Evolutionary conservation across 2,113 vertebrate genomes (phyloP).

Genomic region (Blennius ocellaris): DNA sequence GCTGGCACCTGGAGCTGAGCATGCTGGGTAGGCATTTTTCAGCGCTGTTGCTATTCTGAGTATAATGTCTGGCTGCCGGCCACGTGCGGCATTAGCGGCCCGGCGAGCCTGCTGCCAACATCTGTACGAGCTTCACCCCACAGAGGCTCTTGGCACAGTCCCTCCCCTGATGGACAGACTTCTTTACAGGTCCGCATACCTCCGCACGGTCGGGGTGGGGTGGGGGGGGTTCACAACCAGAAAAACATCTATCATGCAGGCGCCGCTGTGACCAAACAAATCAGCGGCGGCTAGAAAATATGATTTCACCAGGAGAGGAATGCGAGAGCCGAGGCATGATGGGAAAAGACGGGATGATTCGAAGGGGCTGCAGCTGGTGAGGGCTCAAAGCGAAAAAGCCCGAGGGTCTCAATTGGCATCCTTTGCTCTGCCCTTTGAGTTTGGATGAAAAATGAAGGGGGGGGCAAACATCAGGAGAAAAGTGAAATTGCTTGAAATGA

Average conservation of each 20-base stretch:
- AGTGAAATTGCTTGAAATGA: neutral
- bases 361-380: neutral
- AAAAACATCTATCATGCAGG: constrained; percentile 73
- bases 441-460: neutral
- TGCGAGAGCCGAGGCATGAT: constrained; percentile 48
- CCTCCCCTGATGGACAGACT: constrained; percentile 21
- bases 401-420: neutral
- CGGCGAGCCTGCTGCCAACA: constrained; percentile 52
- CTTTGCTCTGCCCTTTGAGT: neutral
- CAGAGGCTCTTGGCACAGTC: constrained; percentile 47
- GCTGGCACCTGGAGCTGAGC: constrained; percentile 80
- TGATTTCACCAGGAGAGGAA: constrained; percentile 71
- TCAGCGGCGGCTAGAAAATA: constrained; percentile 60
- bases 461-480: neutral
- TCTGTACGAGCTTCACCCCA: constrained; percentile 56
- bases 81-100: constrained; percentile 60
- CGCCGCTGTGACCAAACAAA: constrained; percentile 76
- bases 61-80: constrained; percentile 78
- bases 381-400: neutral
- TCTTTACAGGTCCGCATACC: constrained; percentile 45
- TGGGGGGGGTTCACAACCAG: constrained; percentile 50
- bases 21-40: constrained; percentile 80
- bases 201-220: constrained; percentile 31
- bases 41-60: constrained; percentile 81
- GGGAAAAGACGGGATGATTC: neutral